Evolutionary conservation across 2,888 invertebrate species (phyloP).

Genomic region (Chymomyza caudatula): DNA sequence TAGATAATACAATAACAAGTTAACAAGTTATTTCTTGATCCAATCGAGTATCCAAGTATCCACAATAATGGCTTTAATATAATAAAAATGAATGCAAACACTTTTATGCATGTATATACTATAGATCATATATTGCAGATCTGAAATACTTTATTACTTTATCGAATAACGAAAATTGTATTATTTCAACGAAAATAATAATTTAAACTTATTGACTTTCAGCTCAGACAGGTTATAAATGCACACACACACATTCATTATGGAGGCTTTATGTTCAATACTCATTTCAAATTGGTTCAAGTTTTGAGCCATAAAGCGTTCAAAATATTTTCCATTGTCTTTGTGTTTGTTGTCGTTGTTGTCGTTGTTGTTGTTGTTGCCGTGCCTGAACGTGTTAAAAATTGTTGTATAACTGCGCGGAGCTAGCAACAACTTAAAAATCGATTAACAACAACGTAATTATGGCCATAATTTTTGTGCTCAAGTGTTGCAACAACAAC

Average conservation of each 20-base stretch:
- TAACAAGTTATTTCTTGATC: conserved; percentile 32
- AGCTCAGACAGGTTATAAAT: conserved; percentile 29
- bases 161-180: background rate
- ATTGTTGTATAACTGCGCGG: conserved; percentile 40
- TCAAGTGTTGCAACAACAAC: conserved; percentile 59
- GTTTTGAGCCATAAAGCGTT: conserved; percentile 24
- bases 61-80: background rate
- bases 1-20: conserved; percentile 57
- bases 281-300: conserved; percentile 48
- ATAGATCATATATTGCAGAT: conserved; percentile 7
- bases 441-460: conserved; percentile 64
- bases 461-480: conserved; percentile 60
- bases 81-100: background rate
- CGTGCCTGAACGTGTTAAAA: conserved; percentile 61
- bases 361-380: background rate
- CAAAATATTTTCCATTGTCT: conserved; percentile 43
- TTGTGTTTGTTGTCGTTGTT: background rate
- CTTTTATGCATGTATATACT: conserved; percentile 4
- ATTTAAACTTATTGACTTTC: conserved; percentile 68
- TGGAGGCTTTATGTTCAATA: conserved; percentile 11
- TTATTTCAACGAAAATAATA: conserved; percentile 32
- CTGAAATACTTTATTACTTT: background rate
- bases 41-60: background rate
- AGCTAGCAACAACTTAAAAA: conserved; percentile 57
- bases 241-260: conserved; percentile 11